These are phyloP conservation scores for Heliothis peltigera DNA, from an alignment of 2,888 invertebrate genomes.

Conservation along the genomic window DNA sequence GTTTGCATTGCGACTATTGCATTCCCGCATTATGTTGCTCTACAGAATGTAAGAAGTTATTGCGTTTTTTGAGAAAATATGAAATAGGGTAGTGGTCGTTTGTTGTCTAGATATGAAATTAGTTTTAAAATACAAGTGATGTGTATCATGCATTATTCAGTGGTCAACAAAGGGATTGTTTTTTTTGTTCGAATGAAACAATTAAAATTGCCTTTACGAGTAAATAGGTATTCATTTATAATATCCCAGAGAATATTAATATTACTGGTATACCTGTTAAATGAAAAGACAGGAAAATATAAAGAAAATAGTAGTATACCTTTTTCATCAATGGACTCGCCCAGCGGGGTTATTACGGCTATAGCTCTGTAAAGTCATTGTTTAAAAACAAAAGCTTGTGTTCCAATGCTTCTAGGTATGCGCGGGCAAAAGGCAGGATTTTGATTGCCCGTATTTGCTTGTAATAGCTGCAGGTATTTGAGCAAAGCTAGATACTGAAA, in stretches of 20 bases:
- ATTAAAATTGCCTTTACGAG: too few relatives aligned
- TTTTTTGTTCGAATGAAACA: too few relatives aligned
- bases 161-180: too few relatives aligned
- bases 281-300: background rate
- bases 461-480: background rate
- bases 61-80: conserved; percentile 21
- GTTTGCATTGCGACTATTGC: conserved; percentile 74
- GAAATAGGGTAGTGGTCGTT: conserved; percentile 18
- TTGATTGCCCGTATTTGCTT: conserved; percentile 28
- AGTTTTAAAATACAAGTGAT: too few relatives aligned
- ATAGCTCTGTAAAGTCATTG: conserved; percentile 43
- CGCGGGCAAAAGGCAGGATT: conserved; percentile 24
- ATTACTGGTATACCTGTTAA: background rate
- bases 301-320: conserved; percentile 10
- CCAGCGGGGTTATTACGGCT: conserved; percentile 12
- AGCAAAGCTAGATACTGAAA: background rate
- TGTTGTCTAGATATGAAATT: conserved; percentile 7
- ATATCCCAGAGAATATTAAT: background rate
- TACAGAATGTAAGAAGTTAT: conserved; percentile 47
- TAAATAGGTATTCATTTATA: too few relatives aligned
- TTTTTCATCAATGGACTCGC: conserved; percentile 33
- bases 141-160: too few relatives aligned
- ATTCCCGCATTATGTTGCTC: conserved; percentile 64
- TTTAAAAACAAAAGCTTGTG: conserved; percentile 38
- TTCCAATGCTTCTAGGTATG: conserved; percentile 16